These are phyloP conservation scores for Actinia equina DNA, from an alignment of 64 coral and sea anemone species.

Conservation along the genomic window DNA sequence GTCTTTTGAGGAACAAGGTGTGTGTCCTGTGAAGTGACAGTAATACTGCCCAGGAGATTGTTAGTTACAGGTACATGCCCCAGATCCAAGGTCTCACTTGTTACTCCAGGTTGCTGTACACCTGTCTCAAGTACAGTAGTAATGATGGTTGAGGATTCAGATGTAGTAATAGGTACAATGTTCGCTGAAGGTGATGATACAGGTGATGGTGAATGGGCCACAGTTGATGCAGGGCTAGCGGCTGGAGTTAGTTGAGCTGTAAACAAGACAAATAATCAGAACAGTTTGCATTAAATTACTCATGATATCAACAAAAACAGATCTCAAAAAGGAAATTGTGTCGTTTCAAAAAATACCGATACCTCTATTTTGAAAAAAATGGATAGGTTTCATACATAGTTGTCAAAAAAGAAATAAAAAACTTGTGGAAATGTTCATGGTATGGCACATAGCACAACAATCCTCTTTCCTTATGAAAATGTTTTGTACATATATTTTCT, in stretches of 20 bases:
- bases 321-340: not conserved
- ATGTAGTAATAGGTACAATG: not conserved
- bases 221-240: not conserved
- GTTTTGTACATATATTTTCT: too few species aligned
- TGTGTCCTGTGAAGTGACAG: not conserved
- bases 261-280: not conserved
- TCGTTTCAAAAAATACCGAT: too few species aligned
- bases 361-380: too few species aligned
- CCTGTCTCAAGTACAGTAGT: conserved; percentile 29
- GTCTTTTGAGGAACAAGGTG: not conserved
- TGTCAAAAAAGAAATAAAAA: too few species aligned
- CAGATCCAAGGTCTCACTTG: not conserved
- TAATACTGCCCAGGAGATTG: not conserved
- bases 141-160: not conserved
- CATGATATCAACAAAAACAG: not conserved
- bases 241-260: not conserved
- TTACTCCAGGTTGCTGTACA: not conserved
- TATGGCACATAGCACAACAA: too few species aligned
- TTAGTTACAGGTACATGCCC: not conserved
- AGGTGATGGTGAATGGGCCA: conserved; percentile 5
- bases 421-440: too few species aligned
- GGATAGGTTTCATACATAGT: too few species aligned
- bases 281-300: not conserved
- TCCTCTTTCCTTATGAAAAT: too few species aligned
- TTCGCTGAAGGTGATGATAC: not conserved